Evolutionary conservation across 2,888 invertebrate genomes (phyloP).

Genomic region (Dastarcus helophoroides): DNA sequence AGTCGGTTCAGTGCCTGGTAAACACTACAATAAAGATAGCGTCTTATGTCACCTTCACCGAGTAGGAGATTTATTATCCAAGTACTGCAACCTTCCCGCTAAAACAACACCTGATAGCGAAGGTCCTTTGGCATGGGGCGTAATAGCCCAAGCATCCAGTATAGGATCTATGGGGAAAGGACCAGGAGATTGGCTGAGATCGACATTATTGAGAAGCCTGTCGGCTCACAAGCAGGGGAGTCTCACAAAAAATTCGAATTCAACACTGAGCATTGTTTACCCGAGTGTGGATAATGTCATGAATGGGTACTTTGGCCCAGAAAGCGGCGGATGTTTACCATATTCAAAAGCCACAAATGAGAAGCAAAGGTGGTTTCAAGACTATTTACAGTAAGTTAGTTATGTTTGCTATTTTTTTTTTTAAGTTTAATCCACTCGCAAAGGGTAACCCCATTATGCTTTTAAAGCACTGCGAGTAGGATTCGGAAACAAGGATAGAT

Average conservation of each 20-base stretch:
- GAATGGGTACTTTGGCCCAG: constrained; percentile 69
- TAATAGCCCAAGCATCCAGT: constrained; percentile 83
- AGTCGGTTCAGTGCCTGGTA: constrained; percentile 76
- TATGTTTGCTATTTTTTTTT: no score
- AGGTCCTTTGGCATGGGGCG: constrained; percentile 33
- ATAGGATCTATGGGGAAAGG: constrained; percentile 75
- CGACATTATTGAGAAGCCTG: constrained; percentile 58
- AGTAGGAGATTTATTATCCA: constrained; percentile 50
- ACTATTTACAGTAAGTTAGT: constrained; percentile 60
- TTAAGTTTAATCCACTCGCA: no score
- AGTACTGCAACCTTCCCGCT: constrained; percentile 45
- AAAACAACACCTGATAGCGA: constrained; percentile 31
- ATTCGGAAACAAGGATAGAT: no score
- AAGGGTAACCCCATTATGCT: no score
- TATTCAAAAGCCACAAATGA: constrained; percentile 58
- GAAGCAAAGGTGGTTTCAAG: constrained; percentile 76
- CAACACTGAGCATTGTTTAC: constrained; percentile 51
- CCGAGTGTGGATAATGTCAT: constrained; percentile 77
- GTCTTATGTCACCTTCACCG: constrained; percentile 41
- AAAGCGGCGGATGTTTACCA: constrained; percentile 82
- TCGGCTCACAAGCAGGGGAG: constrained; percentile 43
- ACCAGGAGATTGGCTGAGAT: constrained; percentile 61
- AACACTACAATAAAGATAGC: constrained; percentile 40
- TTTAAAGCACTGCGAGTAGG: no score
- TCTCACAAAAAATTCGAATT: constrained; percentile 42